A percentile compares a stretch with the other conserved stretches of the same genome.
Evolutionary conservation across 2,888 invertebrate genomes (phyloP).

Genomic region (Euzophera pinguis): DNA sequence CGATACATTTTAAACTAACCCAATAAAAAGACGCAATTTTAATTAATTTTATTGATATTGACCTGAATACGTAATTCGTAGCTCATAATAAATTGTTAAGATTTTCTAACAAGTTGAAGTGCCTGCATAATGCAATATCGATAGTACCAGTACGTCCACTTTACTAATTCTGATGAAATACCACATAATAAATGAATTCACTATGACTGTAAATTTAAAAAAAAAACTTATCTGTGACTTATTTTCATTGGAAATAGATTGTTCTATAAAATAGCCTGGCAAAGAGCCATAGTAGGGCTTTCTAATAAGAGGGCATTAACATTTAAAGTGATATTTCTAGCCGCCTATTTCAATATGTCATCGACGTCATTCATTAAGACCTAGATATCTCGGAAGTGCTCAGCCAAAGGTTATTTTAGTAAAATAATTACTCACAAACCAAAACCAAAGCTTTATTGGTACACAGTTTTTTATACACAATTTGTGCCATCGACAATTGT

Average conservation of each 20-base stretch:
- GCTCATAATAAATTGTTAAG: no score
- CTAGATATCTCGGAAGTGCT: constrained; percentile 7
- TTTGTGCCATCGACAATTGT: background rate
- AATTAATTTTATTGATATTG: no score
- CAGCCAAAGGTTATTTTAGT: constrained; percentile 1
- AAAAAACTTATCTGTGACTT: no score
- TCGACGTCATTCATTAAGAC: constrained; percentile 8
- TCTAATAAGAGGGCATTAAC: constrained; percentile 13
- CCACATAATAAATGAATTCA: no score
- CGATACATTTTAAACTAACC: no score
- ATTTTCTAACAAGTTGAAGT: no score
- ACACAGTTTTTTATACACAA: background rate
- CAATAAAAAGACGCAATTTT: no score
- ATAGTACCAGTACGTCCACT: no score
- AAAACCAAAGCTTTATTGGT: background rate
- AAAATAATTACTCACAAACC: background rate
- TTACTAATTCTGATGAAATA: no score
- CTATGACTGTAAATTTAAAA: no score
- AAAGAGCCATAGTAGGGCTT: constrained; percentile 12
- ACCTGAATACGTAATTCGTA: no score
- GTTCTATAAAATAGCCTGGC: constrained; percentile 10
- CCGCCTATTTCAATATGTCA: constrained; percentile 13
- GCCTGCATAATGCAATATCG: no score
- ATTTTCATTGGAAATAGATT: background rate
- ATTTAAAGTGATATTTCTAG: constrained; percentile 14